These are phyloP conservation scores for Onthophagus sagittarius DNA, from an alignment of 2,888 invertebrate genomes.

Conservation along the genomic window DNA sequence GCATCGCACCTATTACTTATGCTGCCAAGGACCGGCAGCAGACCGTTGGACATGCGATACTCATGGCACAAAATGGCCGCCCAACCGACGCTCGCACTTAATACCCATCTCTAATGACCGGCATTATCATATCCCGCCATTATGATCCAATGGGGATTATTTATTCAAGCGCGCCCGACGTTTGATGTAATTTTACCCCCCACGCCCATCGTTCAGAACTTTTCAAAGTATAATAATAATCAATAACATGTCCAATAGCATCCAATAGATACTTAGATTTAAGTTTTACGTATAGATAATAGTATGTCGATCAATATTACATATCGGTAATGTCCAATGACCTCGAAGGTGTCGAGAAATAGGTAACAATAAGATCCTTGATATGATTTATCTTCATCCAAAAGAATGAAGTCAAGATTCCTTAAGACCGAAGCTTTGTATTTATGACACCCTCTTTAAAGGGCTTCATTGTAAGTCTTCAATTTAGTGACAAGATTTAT, in stretches of 20 bases:
- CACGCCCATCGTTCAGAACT: background rate
- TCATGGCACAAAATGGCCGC: conserved; percentile 31
- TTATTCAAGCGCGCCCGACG: conserved; percentile 37
- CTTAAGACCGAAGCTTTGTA: too few species aligned
- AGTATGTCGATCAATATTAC: too few species aligned
- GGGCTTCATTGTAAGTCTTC: too few species aligned
- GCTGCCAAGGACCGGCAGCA: conserved; percentile 32
- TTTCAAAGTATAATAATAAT: background rate
- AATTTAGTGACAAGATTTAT: too few species aligned
- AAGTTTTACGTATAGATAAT: too few species aligned
- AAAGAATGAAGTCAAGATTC: too few species aligned
- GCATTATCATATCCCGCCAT: conserved; percentile 37
- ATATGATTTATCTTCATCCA: too few species aligned
- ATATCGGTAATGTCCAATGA: too few species aligned
- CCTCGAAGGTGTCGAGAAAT: too few species aligned
- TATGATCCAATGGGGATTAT: conserved; percentile 36
- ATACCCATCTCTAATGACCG: conserved; percentile 34
- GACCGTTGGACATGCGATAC: conserved; percentile 29
- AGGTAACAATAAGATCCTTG: too few species aligned
- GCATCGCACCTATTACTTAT: conserved; percentile 36
- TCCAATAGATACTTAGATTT: background rate
- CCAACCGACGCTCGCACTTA: conserved; percentile 34
- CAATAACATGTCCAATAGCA: too few species aligned
- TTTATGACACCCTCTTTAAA: too few species aligned
- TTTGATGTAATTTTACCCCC: conserved; percentile 23